Conservation (phyloP, 1,140 invertebrate genomes). For the Gonatopus flavifemur region DNA sequence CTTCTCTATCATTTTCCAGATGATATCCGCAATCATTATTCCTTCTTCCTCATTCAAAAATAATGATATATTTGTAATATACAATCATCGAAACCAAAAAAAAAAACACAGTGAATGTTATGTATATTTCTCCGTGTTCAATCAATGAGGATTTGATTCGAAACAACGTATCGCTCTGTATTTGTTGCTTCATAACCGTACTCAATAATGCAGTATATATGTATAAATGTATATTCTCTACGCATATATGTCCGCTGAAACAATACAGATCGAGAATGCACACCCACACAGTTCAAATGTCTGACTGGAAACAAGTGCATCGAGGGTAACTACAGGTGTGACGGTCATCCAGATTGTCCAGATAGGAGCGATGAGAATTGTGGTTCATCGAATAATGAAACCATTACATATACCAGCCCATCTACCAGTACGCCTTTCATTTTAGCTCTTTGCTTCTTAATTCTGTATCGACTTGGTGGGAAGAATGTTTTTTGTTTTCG, state of each 20-base stretch:
- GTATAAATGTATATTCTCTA: slow-evolving; percentile 37
- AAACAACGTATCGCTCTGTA: no score
- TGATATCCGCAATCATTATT: no score
- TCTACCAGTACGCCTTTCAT: slow-evolving; percentile 48
- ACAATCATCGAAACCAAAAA: no score
- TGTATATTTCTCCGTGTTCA: no score
- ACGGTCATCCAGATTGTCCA: slow-evolving; percentile 70
- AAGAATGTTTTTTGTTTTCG: neutral
- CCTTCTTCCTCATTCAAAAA: no score
- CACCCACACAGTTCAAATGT: slow-evolving; percentile 60
- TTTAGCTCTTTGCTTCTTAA: slow-evolving; percentile 2
- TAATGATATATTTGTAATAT: no score
- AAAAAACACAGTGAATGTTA: no score
- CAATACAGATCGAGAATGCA: slow-evolving; percentile 52
- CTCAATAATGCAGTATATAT: slow-evolving; percentile 20
- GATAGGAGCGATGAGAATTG: slow-evolving; percentile 73
- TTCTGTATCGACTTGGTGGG: no score
- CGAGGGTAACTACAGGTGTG: slow-evolving; percentile 63
- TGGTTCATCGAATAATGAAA: slow-evolving; percentile 39
- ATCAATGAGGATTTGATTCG: no score
- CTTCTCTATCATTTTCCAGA: no score
- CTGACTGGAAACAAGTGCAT: slow-evolving; percentile 59
- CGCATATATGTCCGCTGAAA: slow-evolving; percentile 53
- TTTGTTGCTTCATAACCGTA: no score
- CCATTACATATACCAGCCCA: slow-evolving; percentile 39